Conservation (phyloP, 2,888 invertebrate species). For the Aphrophora alni region DNA sequence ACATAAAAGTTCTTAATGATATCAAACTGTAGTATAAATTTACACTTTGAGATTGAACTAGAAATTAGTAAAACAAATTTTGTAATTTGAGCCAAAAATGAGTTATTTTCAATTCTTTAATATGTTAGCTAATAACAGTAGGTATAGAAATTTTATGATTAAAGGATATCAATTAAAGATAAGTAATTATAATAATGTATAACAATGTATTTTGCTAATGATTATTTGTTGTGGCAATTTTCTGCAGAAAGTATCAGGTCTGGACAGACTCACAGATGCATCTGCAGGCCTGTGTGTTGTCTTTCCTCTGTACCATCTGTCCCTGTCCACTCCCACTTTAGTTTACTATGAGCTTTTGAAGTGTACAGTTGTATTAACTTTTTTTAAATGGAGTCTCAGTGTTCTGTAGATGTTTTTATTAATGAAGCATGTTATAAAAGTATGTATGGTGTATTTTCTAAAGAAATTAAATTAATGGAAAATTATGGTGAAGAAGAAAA, state of each 20-base stretch:
- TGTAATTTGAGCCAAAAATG: no score
- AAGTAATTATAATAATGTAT: no score
- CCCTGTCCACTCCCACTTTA: background rate
- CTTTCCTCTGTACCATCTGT: no score
- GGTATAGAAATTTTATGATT: no score
- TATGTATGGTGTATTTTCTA: slow-evolving; percentile 6
- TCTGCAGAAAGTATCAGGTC: no score
- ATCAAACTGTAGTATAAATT: background rate
- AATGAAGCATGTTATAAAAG: background rate
- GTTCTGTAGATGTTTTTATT: background rate
- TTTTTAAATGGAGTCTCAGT: slow-evolving; percentile 3
- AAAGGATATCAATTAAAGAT: no score
- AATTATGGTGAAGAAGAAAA: slow-evolving; percentile 7
- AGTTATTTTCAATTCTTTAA: no score
- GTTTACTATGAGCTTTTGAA: background rate
- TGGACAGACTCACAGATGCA: no score
- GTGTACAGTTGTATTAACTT: background rate
- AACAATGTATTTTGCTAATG: no score
- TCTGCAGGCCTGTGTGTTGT: no score
- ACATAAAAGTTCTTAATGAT: slow-evolving; percentile 41
- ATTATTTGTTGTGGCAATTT: no score
- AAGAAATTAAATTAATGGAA: background rate
- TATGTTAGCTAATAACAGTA: no score
- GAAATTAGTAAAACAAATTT: slow-evolving; percentile 3
- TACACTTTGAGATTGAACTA: slow-evolving; percentile 14